Evolutionary conservation across 2,888 invertebrate species (phyloP), one percentile per base, ranked within the genome.

Genomic region (Thymelicus lineola): DNA sequence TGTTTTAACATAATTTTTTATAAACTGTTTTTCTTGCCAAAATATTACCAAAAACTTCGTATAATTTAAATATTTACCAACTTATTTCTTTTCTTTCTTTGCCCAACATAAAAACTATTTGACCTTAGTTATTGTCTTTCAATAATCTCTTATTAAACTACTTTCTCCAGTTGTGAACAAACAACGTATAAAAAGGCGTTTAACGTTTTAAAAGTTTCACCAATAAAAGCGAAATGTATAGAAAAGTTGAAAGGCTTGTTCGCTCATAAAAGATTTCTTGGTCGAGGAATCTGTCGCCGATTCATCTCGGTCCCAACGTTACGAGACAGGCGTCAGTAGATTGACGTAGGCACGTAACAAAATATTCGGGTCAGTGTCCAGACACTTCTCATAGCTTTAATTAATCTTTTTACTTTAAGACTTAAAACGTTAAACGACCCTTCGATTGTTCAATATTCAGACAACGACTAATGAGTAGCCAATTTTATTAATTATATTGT

Each of bases 331-430:
- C 38, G 58, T 63, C 63, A 55, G 20, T 69, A 64, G 69, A 69
- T 64, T 69, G 69, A 69, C 63, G 69, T 50, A 59, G 63, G 63
- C 69, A 63, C 69, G 69, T 57, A 63, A 55, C 45, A 9, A 28
- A 58, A 64, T 73, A 75, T 75, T 75, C 71, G 75, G 74, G 75
- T 74, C 75, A 67, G 70, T 71, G 72, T 71, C 70, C 67, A 67
- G 71, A 75, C 74, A 69, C 62, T 42, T 36, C 57, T 38, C 46
- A 57, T 42, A 38, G 35, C 48, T 66, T 60, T 63, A 63, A 68
- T 63, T 69, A 69, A 58, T 58, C 57, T 57, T 68, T 62, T 68
- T 62, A 57, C 61, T 57, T 68, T 46, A 46, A 62, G 55, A 45
- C 45, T 46, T 42, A 62, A 55, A 50, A 55, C 12, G 55, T 42